These are phyloP conservation scores for Harpagifer antarcticus DNA, from an alignment of 2,797 vertebrate genomes.

Conservation along the genomic window DNA sequence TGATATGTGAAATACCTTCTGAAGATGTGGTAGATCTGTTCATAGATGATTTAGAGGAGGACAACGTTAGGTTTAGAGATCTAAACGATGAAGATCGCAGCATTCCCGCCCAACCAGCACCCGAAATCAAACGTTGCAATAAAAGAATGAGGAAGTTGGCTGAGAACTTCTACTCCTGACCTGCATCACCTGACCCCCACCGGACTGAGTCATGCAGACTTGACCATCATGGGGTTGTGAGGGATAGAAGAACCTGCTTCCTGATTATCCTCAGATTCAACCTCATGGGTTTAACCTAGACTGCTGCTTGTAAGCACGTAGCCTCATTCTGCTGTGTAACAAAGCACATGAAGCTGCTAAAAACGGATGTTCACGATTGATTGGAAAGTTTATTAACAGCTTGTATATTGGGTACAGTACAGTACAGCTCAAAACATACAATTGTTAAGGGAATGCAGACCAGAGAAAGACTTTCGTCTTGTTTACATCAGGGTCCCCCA, in stretches of 20 bases:
- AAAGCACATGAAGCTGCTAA: background rate
- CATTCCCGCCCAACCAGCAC: rapidly evolving
- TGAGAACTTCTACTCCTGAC: conserved; percentile 75
- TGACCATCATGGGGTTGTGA: background rate
- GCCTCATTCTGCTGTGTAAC: background rate
- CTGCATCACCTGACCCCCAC: conserved; percentile 18
- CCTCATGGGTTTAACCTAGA: background rate
- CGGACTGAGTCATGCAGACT: background rate
- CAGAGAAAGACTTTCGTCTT: too few species aligned
- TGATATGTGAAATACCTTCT: rapidly evolving
- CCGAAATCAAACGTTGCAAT: conserved; percentile 7
- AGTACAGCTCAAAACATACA: too few species aligned
- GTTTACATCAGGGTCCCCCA: too few species aligned
- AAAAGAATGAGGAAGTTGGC: conserved; percentile 80
- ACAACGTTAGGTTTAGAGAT: too few species aligned
- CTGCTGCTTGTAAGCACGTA: background rate
- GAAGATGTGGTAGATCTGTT: conserved; percentile 10
- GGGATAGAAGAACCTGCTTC: background rate
- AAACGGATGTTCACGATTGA: too few species aligned
- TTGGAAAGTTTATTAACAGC: too few species aligned
- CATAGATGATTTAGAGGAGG: background rate
- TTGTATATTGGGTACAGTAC: too few species aligned
- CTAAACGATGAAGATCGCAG: background rate
- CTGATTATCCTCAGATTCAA: background rate
- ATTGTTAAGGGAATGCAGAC: too few species aligned